Evolutionary conservation across 1,140 invertebrate species (phyloP).

Genomic region (Procambarus virginalis): DNA sequence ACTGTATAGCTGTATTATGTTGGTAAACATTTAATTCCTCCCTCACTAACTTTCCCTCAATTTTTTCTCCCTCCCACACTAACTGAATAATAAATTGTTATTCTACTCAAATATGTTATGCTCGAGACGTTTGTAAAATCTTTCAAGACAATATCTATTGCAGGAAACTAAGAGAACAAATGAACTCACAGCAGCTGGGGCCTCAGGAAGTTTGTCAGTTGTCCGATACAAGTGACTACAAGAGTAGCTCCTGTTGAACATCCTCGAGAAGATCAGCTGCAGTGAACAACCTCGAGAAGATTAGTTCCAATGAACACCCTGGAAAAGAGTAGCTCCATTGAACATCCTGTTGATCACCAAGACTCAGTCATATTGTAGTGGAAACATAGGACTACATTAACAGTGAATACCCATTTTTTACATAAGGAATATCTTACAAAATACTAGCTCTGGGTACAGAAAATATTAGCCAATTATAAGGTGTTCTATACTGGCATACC

Average conservation of each 20-base stretch:
- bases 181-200: conserved; percentile 1
- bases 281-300: too few relatives aligned
- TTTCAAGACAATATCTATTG: neutral
- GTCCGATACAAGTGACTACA: conserved; percentile 70
- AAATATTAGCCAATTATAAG: conserved; percentile 26
- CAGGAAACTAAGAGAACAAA: conserved; percentile 52
- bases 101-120: too few relatives aligned
- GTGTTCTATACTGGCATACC: conserved; percentile 48
- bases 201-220: conserved; percentile 55
- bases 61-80: too few relatives aligned
- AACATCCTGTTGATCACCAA: neutral
- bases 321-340: conserved; percentile 3
- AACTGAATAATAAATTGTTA: too few relatives aligned
- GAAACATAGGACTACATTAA: conserved; percentile 35
- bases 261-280: neutral
- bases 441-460: conserved; percentile 31
- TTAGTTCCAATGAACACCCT: neutral
- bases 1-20: too few relatives aligned
- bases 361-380: conserved; percentile 33
- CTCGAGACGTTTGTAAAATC: too few relatives aligned
- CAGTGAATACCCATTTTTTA: conserved; percentile 47
- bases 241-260: conserved; percentile 69
- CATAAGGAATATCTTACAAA: conserved; percentile 49
- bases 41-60: too few relatives aligned
- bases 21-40: too few relatives aligned